A percentile compares a stretch with the other conserved stretches of the same genome.
These are phyloP conservation scores for Lycocerus yunnanus DNA, from an alignment of 2,888 invertebrate species.

Conservation along the genomic window DNA sequence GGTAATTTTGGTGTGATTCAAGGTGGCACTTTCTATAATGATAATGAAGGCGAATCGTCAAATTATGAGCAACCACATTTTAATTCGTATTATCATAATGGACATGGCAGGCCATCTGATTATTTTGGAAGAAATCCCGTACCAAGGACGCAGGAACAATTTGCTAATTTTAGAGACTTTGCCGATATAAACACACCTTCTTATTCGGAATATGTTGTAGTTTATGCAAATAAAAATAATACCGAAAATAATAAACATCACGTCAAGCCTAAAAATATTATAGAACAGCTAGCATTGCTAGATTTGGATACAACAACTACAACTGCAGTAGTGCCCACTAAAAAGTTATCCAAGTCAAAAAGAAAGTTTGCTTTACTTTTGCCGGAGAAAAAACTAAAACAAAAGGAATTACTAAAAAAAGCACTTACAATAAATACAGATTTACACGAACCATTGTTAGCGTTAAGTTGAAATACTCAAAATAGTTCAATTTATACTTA, in stretches of 20 bases:
- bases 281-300: slow-evolving; percentile 76
- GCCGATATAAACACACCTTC: slow-evolving; percentile 87
- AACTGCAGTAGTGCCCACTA: slow-evolving; percentile 43
- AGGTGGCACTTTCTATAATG: slow-evolving; percentile 84
- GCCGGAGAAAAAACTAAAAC: slow-evolving; percentile 60
- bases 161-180: slow-evolving; percentile 88
- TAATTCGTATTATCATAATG: slow-evolving; percentile 68
- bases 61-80: slow-evolving; percentile 55
- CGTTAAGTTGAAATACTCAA: slow-evolving; percentile 62
- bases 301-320: slow-evolving; percentile 60
- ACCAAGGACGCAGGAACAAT: slow-evolving; percentile 80
- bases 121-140: slow-evolving; percentile 67
- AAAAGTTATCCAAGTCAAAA: slow-evolving; percentile 66
- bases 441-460: slow-evolving; percentile 67
- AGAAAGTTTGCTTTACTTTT: slow-evolving; percentile 64
- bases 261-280: slow-evolving; percentile 76
- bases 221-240: slow-evolving; percentile 81
- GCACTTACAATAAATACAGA: slow-evolving; percentile 53
- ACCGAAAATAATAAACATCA: slow-evolving; percentile 63
- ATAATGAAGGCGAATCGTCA: slow-evolving; percentile 69
- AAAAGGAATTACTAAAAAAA: slow-evolving; percentile 46
- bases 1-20: slow-evolving; percentile 86
- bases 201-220: slow-evolving; percentile 82
- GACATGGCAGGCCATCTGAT: slow-evolving; percentile 71
- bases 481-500: not conserved